These are phyloP conservation scores for Lonchura striata DNA, from an alignment of 2,113 vertebrate genomes.

Conservation along the genomic window DNA sequence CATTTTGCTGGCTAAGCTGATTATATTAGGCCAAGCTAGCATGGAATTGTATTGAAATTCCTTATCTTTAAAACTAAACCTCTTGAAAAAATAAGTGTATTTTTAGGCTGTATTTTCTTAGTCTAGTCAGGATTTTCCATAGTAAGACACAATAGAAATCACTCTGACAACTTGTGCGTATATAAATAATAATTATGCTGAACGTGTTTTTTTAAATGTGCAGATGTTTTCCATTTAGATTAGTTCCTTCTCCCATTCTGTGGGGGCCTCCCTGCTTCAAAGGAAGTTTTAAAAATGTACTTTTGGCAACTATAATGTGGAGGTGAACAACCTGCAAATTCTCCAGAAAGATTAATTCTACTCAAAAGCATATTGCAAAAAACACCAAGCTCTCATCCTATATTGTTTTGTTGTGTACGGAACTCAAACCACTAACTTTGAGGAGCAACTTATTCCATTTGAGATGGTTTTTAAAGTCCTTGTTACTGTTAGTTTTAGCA, in stretches of 20 bases:
- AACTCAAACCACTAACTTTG: background rate
- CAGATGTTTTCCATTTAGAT: conserved; percentile 60
- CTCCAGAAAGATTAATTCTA: background rate
- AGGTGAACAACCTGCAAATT: conserved; percentile 7
- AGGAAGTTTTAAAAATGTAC: conserved; percentile 5
- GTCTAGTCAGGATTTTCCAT: conserved; percentile 6
- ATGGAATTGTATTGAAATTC: background rate
- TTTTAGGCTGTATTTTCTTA: background rate
- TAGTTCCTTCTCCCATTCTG: conserved; percentile 9
- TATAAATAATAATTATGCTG: conserved; percentile 35
- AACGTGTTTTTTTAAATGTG: background rate
- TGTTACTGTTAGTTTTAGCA: background rate
- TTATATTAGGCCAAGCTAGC: background rate
- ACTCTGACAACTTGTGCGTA: background rate
- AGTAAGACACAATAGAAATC: background rate
- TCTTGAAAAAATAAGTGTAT: background rate
- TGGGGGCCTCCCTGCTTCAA: background rate
- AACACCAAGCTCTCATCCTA: background rate
- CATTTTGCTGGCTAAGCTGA: background rate
- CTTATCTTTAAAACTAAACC: background rate
- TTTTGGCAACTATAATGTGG: background rate
- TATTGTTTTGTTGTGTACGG: background rate
- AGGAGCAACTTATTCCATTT: background rate
- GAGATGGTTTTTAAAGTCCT: background rate
- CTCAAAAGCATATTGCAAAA: background rate